These are phyloP conservation scores for Coptodon bakossiorum DNA, from an alignment of 2,113 vertebrate genomes.

Conservation along the genomic window DNA sequence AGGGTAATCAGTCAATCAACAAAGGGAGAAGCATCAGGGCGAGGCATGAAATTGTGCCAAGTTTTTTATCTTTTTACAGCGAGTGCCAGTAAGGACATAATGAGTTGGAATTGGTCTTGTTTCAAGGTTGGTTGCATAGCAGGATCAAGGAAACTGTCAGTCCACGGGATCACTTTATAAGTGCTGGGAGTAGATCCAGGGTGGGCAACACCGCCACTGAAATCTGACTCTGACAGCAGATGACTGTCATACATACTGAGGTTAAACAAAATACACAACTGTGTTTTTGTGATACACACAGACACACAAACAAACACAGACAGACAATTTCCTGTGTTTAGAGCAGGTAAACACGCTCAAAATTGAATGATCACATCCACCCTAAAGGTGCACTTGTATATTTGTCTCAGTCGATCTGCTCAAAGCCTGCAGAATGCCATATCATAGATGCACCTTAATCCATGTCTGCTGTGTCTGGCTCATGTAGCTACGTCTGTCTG, in stretches of 20 bases:
- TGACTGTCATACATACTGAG: not conserved
- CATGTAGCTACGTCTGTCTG: not conserved
- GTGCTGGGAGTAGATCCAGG: not conserved
- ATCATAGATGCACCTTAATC: conserved; percentile 1
- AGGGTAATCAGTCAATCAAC: not conserved
- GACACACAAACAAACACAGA: not conserved
- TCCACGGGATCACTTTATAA: not conserved
- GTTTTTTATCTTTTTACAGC: not conserved
- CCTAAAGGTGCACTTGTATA: not conserved
- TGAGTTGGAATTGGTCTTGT: not conserved
- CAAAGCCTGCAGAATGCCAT: not conserved
- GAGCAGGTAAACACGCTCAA: not conserved
- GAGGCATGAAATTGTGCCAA: not conserved
- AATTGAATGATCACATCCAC: not conserved
- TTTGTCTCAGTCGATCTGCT: not conserved
- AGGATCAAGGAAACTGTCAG: not conserved
- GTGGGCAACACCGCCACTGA: not conserved
- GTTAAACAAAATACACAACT: not conserved
- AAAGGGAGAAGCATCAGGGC: not conserved
- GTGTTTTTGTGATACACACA: not conserved
- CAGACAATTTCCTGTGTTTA: conserved; percentile 41
- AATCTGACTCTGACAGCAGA: not conserved
- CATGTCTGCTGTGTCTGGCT: not conserved
- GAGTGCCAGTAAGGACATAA: not conserved
- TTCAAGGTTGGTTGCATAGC: not conserved